A percentile compares a stretch with the other conserved stretches of the same genome.
Evolutionary conservation across 2,113 vertebrate genomes (phyloP).

Genomic region (Patagioenas fasciata): DNA sequence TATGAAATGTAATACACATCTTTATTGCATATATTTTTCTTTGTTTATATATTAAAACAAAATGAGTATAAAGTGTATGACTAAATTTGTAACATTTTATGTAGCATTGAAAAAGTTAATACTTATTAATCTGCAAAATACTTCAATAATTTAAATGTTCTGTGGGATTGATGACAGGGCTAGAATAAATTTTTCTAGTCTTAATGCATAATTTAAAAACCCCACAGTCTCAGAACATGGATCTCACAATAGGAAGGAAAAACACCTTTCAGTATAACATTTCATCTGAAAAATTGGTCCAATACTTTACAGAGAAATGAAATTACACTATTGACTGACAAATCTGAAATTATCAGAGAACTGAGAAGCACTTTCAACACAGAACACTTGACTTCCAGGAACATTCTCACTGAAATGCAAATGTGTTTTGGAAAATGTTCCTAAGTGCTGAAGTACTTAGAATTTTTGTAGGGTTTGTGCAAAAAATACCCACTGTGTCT

Average conservation of each 20-base stretch:
- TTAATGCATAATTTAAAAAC: slow-evolving; percentile 24
- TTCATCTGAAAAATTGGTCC: neutral
- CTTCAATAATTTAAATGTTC: slow-evolving; percentile 60
- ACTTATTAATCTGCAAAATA: slow-evolving; percentile 59
- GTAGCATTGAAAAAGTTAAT: slow-evolving; percentile 34
- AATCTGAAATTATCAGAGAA: neutral
- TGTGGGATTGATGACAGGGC: neutral
- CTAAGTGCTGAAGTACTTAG: neutral
- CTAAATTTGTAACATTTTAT: slow-evolving; percentile 29
- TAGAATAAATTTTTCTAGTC: slow-evolving; percentile 17
- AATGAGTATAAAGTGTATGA: slow-evolving; percentile 6
- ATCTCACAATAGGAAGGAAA: neutral
- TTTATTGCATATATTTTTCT: neutral
- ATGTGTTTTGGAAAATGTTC: neutral
- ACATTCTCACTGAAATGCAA: neutral
- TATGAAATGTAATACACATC: neutral
- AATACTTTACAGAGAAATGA: neutral
- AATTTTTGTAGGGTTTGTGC: neutral
- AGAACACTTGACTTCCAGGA: neutral
- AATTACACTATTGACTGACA: neutral
- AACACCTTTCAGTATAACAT: slow-evolving; percentile 16
- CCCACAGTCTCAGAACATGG: slow-evolving; percentile 38
- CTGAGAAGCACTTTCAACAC: neutral
- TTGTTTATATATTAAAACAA: neutral
- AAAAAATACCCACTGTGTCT: neutral